These are phyloP conservation scores for Pachydiplax longipennis DNA, from an alignment of 2,888 invertebrate species.

Conservation along the genomic window DNA sequence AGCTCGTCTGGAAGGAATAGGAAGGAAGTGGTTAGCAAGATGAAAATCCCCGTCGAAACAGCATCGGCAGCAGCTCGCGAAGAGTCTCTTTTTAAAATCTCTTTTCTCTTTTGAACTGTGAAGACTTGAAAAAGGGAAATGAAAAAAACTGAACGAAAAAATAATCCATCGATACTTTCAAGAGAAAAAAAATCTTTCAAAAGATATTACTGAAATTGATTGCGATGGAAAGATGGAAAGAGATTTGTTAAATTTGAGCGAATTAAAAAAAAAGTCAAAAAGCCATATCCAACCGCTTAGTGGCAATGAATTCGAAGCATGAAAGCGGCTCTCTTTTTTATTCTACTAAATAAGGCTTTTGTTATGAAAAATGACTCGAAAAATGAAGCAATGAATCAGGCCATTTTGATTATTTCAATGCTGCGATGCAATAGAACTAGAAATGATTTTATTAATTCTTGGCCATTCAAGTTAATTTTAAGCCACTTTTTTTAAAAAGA, in stretches of 20 bases:
- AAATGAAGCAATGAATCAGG: neutral
- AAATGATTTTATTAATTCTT: conserved; percentile 4
- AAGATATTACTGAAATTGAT: neutral
- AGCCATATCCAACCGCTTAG: conserved; percentile 21
- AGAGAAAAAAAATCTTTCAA: neutral
- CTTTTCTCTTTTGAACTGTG: neutral
- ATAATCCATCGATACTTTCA: neutral
- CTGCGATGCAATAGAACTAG: conserved; percentile 20
- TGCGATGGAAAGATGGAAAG: neutral
- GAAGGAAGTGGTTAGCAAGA: conserved; percentile 45
- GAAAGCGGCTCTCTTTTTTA: conserved; percentile 19
- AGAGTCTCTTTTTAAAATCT: neutral
- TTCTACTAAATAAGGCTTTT: neutral
- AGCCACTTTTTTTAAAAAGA: conserved; percentile 2
- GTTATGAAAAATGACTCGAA: neutral
- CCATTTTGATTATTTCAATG: conserved; percentile 24
- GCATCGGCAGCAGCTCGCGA: conserved; percentile 15
- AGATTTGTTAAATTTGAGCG: conserved; percentile 25
- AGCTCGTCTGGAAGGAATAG: conserved; percentile 75
- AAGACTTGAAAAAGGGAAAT: neutral
- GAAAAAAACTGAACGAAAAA: conserved; percentile 38
- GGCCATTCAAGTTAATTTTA: conserved; percentile 25
- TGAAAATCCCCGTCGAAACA: neutral
- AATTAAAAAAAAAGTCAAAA: neutral
- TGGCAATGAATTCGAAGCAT: conserved; percentile 8